A percentile compares a stretch with the other conserved stretches of the same genome.
Evolutionary conservation across 2,888 invertebrate genomes (phyloP).

Genomic region (Elegia similella): DNA sequence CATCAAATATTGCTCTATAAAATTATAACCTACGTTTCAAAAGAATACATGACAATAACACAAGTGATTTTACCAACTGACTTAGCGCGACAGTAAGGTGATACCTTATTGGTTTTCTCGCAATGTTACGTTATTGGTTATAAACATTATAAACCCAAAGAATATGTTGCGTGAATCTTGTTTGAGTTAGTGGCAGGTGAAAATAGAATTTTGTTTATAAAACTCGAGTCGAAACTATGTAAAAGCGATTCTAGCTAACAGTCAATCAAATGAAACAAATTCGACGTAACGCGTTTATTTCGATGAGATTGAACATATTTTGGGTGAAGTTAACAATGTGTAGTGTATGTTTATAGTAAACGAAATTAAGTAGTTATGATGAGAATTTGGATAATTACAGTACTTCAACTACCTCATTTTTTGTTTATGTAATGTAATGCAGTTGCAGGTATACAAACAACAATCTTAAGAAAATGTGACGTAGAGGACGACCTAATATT

Average conservation of each 20-base stretch:
- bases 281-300: neutral
- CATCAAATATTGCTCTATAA: no score
- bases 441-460: no score
- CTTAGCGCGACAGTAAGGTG: no score
- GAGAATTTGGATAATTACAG: neutral
- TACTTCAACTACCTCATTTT: no score
- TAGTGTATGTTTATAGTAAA: neutral
- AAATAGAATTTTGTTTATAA: slow-evolving; percentile 9
- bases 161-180: slow-evolving; percentile 1
- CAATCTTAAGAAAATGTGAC: no score
- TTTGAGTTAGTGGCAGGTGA: slow-evolving; percentile 4
- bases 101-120: slow-evolving; percentile 20
- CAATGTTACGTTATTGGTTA: slow-evolving; percentile 16
- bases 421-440: no score
- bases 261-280: slow-evolving; percentile 3
- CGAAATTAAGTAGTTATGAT: neutral
- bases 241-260: slow-evolving; percentile 9
- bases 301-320: neutral
- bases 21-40: no score
- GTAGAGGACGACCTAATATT: no score
- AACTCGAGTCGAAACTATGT: slow-evolving; percentile 1
- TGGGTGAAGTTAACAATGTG: neutral
- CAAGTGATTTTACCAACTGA: no score
- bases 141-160: slow-evolving; percentile 7
- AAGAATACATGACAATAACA: no score